phyloP scores from a whole-genome alignment of 2,113 vertebrate species.

The Athene noctua region DNA sequence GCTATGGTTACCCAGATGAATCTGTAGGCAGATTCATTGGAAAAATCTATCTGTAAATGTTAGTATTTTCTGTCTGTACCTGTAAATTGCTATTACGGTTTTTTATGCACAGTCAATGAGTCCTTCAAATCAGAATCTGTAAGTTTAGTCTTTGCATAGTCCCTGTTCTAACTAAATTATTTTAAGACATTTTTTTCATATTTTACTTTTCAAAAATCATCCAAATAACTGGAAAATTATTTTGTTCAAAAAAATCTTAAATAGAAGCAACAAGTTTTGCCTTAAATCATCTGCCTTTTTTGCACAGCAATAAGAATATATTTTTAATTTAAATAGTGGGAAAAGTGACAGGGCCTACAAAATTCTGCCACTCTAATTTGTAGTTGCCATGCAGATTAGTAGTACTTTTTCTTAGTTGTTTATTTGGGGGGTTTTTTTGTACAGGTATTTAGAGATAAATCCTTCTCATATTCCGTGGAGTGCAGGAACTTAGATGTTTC shows the following conservation, averaged over 20 bases:
- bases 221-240: not conserved
- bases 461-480: not conserved
- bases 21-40: slow-evolving; percentile 4
- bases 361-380: not conserved
- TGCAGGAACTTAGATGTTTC: not conserved
- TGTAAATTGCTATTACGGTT: not conserved
- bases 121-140: not conserved
- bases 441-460: not conserved
- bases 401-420: not conserved
- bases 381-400: not conserved
- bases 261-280: not conserved
- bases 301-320: not conserved
- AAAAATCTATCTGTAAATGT: slow-evolving; percentile 19
- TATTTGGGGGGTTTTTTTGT: not conserved
- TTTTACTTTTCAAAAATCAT: not conserved
- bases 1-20: slow-evolving; percentile 48
- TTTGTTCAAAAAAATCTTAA: not conserved
- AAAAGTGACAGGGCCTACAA: not conserved
- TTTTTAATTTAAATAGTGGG: not conserved
- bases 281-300: not conserved
- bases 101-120: not conserved
- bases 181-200: not conserved
- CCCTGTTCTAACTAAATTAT: not conserved
- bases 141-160: not conserved
- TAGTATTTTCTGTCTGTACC: slow-evolving; percentile 2